Percentiles rank a stretch among this genome's conserved stretches.
These are phyloP conservation scores for Petrolisthes cinctipes DNA, from an alignment of 2,888 invertebrate genomes.

Conservation along the genomic window DNA sequence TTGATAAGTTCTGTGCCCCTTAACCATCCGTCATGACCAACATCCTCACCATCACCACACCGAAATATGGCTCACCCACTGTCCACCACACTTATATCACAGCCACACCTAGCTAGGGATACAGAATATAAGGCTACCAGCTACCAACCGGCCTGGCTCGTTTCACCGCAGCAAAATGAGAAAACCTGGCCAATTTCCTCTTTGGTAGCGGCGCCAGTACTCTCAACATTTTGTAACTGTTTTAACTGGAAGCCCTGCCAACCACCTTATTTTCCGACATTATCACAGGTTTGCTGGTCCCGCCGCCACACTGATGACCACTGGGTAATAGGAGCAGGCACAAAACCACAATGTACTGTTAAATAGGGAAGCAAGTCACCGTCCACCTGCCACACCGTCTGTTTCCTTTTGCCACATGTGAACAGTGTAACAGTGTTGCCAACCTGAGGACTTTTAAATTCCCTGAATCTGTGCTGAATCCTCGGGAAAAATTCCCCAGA, in stretches of 20 bases:
- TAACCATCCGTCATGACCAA: no score
- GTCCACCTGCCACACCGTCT: background rate
- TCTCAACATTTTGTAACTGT: conserved; percentile 14
- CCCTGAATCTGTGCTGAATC: no score
- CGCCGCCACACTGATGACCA: background rate
- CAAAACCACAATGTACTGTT: no score
- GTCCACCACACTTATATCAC: background rate
- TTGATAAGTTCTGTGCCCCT: no score
- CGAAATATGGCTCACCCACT: conserved; percentile 26
- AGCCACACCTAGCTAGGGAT: background rate
- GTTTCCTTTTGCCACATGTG: no score
- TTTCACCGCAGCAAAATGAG: conserved; percentile 18
- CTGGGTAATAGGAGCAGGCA: background rate
- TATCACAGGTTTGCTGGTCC: background rate
- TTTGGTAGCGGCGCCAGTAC: conserved; percentile 11
- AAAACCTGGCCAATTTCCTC: conserved; percentile 24
- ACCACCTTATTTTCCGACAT: conserved; percentile 35
- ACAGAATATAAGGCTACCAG: background rate
- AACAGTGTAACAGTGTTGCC: no score
- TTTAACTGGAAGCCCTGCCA: background rate
- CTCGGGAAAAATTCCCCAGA: no score
- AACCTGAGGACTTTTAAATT: no score
- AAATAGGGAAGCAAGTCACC: background rate
- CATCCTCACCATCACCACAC: background rate
- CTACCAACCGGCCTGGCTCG: conserved; percentile 34